phyloP scores from a whole-genome alignment of 2,113 vertebrate genomes.

The Scophthalmus maximus region DNA sequence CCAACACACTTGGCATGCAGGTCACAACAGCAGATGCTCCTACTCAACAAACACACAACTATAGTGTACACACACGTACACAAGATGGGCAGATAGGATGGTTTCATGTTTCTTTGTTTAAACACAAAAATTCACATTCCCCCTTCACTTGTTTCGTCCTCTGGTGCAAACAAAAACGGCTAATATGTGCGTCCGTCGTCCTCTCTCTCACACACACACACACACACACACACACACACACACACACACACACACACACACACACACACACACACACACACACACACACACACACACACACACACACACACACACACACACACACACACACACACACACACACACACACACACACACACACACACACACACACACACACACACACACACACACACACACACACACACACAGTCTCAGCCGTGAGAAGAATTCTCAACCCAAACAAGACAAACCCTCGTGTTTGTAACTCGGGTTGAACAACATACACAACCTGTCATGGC shows the following conservation, averaged over 20 bases:
- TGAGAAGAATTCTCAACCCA: conserved; percentile 70
- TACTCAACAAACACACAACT: conserved; percentile 4
- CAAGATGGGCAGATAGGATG: no score
- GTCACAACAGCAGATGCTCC: conserved; percentile 13
- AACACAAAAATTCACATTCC: conserved; percentile 51
- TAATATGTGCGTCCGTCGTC: conserved; percentile 31
- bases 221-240: no score
- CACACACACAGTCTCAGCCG: neutral
- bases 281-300: no score
- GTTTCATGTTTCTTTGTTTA: conserved; percentile 64
- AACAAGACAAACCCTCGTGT: conserved; percentile 70
- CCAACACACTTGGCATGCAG: neutral
- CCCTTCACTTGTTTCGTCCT: conserved; percentile 40
- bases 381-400: conserved; percentile 6
- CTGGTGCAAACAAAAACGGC: conserved; percentile 29
- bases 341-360: no score
- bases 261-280: no score
- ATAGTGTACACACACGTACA: neutral
- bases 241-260: no score
- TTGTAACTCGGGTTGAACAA: conserved; percentile 62
- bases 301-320: no score
- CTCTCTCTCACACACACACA: no score
- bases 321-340: no score
- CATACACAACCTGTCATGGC: conserved; percentile 68
- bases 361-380: no score